A percentile compares a stretch with the other conserved stretches of the same genome.
Conservation (phyloP, 2,797 vertebrate genomes). For the Hydrocynus forskahlii region DNA sequence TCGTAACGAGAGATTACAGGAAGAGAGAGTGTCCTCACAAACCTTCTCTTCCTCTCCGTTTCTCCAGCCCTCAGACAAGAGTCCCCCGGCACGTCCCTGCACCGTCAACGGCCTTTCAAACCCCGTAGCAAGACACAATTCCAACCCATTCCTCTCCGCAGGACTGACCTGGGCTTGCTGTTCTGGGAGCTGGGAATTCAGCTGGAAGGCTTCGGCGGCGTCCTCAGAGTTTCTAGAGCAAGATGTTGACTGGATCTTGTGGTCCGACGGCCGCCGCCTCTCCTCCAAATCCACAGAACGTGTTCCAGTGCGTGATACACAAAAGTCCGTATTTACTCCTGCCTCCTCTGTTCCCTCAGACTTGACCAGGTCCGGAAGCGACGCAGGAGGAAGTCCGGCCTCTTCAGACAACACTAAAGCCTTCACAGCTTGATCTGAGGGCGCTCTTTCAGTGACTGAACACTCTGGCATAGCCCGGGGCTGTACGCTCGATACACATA, state of each 20-base stretch:
- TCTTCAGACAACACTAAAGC: slow-evolving; percentile 57
- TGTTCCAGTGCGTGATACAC: slow-evolving; percentile 21
- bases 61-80: background rate
- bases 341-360: slow-evolving; percentile 1
- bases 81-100: background rate
- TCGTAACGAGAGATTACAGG: slow-evolving; percentile 6
- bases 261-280: slow-evolving; percentile 8
- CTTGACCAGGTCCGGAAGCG: slow-evolving; percentile 18
- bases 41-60: background rate
- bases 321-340: background rate
- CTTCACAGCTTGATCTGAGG: slow-evolving; percentile 52
- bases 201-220: background rate
- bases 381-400: slow-evolving; percentile 41
- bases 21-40: background rate
- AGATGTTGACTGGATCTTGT: background rate
- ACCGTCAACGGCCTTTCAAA: background rate
- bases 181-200: slow-evolving; percentile 18
- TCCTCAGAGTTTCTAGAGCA: slow-evolving; percentile 14
- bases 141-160: background rate
- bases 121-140: background rate
- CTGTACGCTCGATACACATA: slow-evolving; percentile 39
- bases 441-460: slow-evolving; percentile 25
- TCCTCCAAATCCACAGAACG: slow-evolving; percentile 28
- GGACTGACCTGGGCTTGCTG: background rate
- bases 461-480: slow-evolving; percentile 36